A percentile compares a stretch with the other conserved stretches of the same genome.
phyloP scores from a whole-genome alignment of 2,797 vertebrate species.

The Cryptoblepharus egeriae region DNA sequence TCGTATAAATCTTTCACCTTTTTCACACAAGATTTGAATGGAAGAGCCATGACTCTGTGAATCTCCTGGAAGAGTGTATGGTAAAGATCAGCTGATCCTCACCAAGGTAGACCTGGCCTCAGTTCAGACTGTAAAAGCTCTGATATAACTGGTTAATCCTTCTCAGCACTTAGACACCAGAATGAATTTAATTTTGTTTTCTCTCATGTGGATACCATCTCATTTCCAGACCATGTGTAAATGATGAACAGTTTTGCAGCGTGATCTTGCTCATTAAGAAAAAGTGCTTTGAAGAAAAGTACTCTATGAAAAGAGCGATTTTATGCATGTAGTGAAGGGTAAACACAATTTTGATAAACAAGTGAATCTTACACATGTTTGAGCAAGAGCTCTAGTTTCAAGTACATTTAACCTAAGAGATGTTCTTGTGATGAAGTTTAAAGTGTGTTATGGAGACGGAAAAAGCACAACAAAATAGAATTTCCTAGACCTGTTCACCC shows the following conservation, averaged over 20 bases:
- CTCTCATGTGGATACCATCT: not conserved
- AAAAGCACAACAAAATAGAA: too few relatives aligned
- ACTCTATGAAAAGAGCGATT: not conserved
- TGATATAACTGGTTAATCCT: not conserved
- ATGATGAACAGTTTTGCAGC: not conserved
- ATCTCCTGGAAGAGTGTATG: too few relatives aligned
- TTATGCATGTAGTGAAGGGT: not conserved
- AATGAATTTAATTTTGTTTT: constrained; percentile 14
- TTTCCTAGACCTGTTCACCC: not conserved
- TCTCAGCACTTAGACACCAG: not conserved
- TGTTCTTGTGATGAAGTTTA: not conserved
- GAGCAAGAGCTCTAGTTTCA: not conserved
- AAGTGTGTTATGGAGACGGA: not conserved
- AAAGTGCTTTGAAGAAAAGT: not conserved
- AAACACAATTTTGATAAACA: too few relatives aligned
- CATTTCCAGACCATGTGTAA: not conserved
- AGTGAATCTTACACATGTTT: not conserved
- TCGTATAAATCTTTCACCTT: too few relatives aligned
- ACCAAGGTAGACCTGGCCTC: not conserved
- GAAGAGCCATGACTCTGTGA: too few relatives aligned
- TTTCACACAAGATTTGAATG: too few relatives aligned
- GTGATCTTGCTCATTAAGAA: not conserved
- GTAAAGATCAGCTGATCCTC: not conserved
- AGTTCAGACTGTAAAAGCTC: not conserved
- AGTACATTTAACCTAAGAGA: not conserved